Evolutionary conservation across 1,140 invertebrate genomes (phyloP).

Genomic region (Brachionus sp.): DNA sequence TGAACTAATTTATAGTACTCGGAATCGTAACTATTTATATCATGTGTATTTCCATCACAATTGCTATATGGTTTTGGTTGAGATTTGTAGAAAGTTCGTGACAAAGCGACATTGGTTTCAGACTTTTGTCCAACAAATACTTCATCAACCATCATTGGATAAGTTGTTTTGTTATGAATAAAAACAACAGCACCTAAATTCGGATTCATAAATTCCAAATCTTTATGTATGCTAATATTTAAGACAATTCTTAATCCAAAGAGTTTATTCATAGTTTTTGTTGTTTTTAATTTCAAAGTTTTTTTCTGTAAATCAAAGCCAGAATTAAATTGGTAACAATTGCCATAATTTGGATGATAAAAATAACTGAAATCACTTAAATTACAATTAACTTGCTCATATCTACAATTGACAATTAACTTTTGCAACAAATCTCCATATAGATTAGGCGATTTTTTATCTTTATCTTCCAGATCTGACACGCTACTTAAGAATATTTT

Average conservation of each 20-base stretch:
- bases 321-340: conserved; percentile 18
- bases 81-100: neutral
- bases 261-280: too few relatives aligned
- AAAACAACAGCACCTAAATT: neutral
- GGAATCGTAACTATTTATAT: neutral
- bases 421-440: neutral
- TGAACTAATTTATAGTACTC: neutral
- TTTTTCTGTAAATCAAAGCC: neutral
- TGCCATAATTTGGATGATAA: too few relatives aligned
- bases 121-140: neutral
- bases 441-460: neutral
- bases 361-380: neutral
- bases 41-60: conserved; percentile 17
- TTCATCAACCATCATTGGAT: neutral
- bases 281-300: neutral
- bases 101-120: neutral
- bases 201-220: neutral
- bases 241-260: neutral
- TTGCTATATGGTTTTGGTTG: conserved; percentile 25
- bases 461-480: neutral
- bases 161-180: neutral
- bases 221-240: neutral
- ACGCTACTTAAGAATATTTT: too few relatives aligned
- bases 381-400: neutral
- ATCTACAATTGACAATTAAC: neutral